phyloP scores from a whole-genome alignment of 2,113 vertebrate species.

The Pan troglodytes region DNA sequence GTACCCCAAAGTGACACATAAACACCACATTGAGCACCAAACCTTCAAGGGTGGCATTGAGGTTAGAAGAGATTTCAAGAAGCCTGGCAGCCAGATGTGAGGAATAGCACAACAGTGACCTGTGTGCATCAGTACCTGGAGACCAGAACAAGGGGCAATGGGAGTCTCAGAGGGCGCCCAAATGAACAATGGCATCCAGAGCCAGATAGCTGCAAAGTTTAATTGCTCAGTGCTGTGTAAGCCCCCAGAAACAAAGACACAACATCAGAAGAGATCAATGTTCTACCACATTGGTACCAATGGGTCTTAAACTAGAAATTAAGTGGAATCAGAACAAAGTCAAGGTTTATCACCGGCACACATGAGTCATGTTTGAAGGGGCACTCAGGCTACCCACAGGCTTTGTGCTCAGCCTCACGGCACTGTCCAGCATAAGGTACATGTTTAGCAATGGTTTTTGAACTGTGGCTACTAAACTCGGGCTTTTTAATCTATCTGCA shows the following conservation, averaged over 20 bases:
- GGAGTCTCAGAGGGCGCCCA: not conserved
- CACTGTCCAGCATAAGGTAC: fast-evolving
- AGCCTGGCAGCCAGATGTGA: not conserved
- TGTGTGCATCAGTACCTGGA: not conserved
- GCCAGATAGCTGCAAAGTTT: not conserved
- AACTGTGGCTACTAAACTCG: fast-evolving
- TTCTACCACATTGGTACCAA: fast-evolving
- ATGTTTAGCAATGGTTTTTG: fast-evolving
- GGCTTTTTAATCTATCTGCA: not conserved
- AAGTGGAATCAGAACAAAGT: not conserved
- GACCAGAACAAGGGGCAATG: not conserved
- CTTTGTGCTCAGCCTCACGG: not conserved
- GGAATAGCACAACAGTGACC: not conserved
- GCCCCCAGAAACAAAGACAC: not conserved
- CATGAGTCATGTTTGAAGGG: fast-evolving
- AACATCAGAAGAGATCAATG: not conserved
- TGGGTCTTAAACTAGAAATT: not conserved
- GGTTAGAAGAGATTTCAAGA: not conserved
- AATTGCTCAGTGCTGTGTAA: fast-evolving
- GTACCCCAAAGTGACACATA: not conserved
- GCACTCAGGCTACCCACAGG: not conserved
- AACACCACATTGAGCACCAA: not conserved
- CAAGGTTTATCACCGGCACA: not conserved
- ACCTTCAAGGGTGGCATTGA: not conserved
- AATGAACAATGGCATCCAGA: too few species aligned